Conservation (phyloP, 2,797 vertebrate genomes). For the Muraenolepis orangiensis region DNA sequence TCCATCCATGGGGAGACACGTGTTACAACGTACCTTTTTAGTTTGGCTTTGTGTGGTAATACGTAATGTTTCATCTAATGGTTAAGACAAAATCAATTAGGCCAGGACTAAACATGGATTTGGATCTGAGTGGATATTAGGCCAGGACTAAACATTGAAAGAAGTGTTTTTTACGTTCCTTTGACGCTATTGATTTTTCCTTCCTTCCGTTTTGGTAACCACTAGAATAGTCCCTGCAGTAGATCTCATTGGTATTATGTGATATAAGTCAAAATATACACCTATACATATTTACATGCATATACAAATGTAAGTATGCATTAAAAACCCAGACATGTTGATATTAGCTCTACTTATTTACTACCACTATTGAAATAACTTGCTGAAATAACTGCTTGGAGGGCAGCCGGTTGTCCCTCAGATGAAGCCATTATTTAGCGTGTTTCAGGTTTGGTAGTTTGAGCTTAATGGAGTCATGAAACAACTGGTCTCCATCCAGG, state of each 20-base stretch:
- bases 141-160: neutral
- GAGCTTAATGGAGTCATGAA: constrained; percentile 79
- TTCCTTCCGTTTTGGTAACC: neutral
- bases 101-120: neutral
- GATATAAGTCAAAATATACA: neutral
- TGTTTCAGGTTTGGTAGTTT: constrained; percentile 70
- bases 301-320: neutral
- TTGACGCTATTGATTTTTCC: neutral
- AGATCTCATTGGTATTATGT: neutral
- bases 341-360: neutral
- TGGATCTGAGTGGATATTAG: too few species aligned
- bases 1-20: neutral
- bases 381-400: constrained; percentile 54
- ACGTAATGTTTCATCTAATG: neutral
- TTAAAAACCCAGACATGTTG: neutral
- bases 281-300: neutral
- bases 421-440: constrained; percentile 72
- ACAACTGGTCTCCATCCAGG: constrained; percentile 67
- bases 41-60: neutral
- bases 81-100: too few species aligned
- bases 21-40: neutral
- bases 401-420: constrained; percentile 50
- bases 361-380: neutral
- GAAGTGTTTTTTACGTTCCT: neutral
- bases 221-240: neutral